A percentile compares a stretch with the other conserved stretches of the same genome.
phyloP scores from a whole-genome alignment of 2,888 invertebrate genomes.

The Drosophila testacea region DNA sequence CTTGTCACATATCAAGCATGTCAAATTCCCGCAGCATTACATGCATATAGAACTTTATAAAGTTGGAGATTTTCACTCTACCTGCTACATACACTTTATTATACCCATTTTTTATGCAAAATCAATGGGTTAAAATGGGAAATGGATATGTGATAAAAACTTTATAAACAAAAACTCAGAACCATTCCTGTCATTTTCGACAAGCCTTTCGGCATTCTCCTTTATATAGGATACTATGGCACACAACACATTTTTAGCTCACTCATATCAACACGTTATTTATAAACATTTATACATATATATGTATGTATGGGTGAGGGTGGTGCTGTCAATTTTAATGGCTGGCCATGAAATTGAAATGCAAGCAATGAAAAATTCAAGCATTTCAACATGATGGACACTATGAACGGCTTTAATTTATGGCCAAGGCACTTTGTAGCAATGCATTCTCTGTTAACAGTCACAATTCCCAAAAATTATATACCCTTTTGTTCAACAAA shows the following conservation, averaged over 20 bases:
- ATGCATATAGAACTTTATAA: neutral
- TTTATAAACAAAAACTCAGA: neutral
- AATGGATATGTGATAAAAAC: neutral
- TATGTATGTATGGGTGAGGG: constrained; percentile 29
- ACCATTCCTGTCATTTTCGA: constrained; percentile 40
- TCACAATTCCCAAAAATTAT: neutral
- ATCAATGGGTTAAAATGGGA: neutral
- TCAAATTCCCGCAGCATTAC: too few species aligned
- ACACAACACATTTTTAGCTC: constrained; percentile 34
- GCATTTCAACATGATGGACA: constrained; percentile 77
- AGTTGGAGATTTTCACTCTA: neutral
- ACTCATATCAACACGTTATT: constrained; percentile 52
- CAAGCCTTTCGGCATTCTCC: constrained; percentile 35
- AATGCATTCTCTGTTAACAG: constrained; percentile 9
- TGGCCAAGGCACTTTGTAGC: constrained; percentile 37
- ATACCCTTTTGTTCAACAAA: neutral
- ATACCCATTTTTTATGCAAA: constrained; percentile 5
- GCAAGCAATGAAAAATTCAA: constrained; percentile 74
- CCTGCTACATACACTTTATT: constrained; percentile 2
- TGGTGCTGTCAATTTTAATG: constrained; percentile 72
- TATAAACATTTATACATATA: constrained; percentile 13
- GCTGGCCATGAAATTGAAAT: constrained; percentile 75
- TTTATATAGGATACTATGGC: constrained; percentile 12
- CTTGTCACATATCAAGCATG: too few species aligned
- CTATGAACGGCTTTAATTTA: constrained; percentile 64